A percentile compares a stretch with the other conserved stretches of the same genome.
phyloP scores from a whole-genome alignment of 2,797 vertebrate species.

The Premnoplex brunnescens region DNA sequence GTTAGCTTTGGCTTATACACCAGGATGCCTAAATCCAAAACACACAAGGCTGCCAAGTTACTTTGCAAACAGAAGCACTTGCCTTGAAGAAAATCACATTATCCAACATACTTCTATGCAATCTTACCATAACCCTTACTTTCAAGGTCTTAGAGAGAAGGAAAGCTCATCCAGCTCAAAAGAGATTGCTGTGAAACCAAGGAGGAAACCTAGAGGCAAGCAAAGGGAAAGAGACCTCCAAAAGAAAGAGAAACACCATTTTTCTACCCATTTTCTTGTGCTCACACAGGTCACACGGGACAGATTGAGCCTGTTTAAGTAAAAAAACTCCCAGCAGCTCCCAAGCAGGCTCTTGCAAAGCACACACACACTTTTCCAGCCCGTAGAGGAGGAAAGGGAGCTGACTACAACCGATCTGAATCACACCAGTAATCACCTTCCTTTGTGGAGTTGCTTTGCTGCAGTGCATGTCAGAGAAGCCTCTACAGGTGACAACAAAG shows the following conservation, averaged over 20 bases:
- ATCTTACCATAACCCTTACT: background rate
- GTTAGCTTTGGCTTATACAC: constrained; percentile 58
- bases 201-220: background rate
- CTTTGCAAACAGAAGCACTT: constrained; percentile 14
- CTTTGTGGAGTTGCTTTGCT: accelerated
- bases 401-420: accelerated
- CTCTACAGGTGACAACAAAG: background rate
- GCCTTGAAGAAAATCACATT: background rate
- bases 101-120: background rate
- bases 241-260: background rate
- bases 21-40: constrained; percentile 39
- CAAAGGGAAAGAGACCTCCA: background rate
- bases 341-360: background rate
- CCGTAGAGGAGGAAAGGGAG: background rate
- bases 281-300: background rate
- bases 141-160: background rate
- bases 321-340: background rate
- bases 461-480: background rate
- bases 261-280: background rate
- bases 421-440: background rate
- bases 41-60: constrained; percentile 25
- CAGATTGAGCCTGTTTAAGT: background rate
- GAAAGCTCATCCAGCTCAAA: background rate
- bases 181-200: background rate
- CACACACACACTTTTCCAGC: background rate